These are phyloP conservation scores for Marmota flaviventris DNA, from an alignment of 2,113 vertebrate species.

Conservation along the genomic window DNA sequence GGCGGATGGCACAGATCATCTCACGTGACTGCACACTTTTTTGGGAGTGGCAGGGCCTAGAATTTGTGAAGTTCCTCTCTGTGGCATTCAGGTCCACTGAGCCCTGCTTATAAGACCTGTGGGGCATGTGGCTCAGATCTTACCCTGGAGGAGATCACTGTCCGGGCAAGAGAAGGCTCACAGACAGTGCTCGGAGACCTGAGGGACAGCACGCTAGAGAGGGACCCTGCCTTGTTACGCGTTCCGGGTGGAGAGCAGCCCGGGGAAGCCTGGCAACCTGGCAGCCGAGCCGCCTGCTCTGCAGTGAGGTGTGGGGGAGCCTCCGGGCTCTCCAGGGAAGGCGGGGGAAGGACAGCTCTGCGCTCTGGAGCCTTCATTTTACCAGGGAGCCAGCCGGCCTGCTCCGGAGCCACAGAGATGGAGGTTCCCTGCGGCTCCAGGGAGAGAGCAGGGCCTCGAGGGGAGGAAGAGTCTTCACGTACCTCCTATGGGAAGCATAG, in stretches of 20 bases:
- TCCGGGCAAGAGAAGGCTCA: neutral
- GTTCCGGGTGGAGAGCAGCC: fast-evolving
- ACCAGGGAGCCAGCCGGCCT: neutral
- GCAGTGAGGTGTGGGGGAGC: too few species aligned
- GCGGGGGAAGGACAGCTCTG: neutral
- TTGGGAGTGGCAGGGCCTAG: too few species aligned
- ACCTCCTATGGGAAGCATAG: slow-evolving; percentile 99
- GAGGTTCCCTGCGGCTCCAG: neutral
- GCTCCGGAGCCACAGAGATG: neutral
- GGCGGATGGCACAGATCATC: fast-evolving
- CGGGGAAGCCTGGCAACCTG: fast-evolving
- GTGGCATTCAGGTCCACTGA: neutral
- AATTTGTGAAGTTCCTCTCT: fast-evolving
- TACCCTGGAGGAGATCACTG: neutral
- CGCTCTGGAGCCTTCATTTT: neutral
- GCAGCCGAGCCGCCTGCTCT: neutral
- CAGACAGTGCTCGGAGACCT: too few species aligned
- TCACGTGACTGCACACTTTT: too few species aligned
- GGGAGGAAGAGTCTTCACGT: slow-evolving; percentile 69
- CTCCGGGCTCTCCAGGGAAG: neutral
- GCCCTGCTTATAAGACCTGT: neutral
- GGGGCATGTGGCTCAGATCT: neutral
- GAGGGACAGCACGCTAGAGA: fast-evolving
- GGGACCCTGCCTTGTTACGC: fast-evolving
- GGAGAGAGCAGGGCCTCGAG: neutral